A percentile compares a stretch with the other conserved stretches of the same genome.
Evolutionary conservation across 2,888 invertebrate genomes (phyloP).

Genomic region (Carterocephalus palaemon): DNA sequence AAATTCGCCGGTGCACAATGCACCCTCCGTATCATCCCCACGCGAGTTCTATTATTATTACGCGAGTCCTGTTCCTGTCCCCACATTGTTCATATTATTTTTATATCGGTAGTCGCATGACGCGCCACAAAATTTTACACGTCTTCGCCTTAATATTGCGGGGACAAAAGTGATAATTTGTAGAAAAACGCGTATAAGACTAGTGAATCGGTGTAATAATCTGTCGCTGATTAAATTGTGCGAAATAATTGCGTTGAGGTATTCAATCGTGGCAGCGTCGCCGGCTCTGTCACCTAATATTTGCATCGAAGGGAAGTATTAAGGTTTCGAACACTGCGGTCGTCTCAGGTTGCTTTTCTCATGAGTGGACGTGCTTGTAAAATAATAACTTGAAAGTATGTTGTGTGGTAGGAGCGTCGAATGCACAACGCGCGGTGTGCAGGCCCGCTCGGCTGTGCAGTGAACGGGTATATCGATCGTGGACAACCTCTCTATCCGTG

Average conservation of each 20-base stretch:
- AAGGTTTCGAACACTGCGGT: constrained; percentile 78
- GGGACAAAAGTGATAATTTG: not conserved
- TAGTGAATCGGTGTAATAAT: constrained; percentile 18
- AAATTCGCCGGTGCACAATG: constrained; percentile 78
- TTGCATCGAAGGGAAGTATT: constrained; percentile 77
- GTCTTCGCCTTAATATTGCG: not conserved
- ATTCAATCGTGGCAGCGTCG: constrained; percentile 58
- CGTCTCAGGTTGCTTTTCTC: constrained; percentile 79
- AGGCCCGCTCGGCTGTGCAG: constrained; percentile 56
- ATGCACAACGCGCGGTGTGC: constrained; percentile 53
- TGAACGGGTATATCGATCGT: constrained; percentile 71
- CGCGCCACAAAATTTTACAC: constrained; percentile 52
- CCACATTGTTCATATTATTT: constrained; percentile 74
- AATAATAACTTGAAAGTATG: constrained; percentile 76
- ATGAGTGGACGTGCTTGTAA: constrained; percentile 78
- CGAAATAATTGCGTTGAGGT: constrained; percentile 55
- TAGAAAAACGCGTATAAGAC: not conserved
- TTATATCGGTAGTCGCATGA: constrained; percentile 69
- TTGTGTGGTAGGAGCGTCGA: constrained; percentile 66
- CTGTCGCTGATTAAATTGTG: constrained; percentile 41
- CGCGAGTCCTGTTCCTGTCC: constrained; percentile 73
- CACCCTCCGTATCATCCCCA: constrained; percentile 78
- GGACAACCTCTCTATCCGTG: constrained; percentile 56
- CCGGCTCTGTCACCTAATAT: constrained; percentile 75
- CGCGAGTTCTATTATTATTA: constrained; percentile 77